Conservation (phyloP, 2,888 invertebrate genomes). For the Euphydryas editha region DNA sequence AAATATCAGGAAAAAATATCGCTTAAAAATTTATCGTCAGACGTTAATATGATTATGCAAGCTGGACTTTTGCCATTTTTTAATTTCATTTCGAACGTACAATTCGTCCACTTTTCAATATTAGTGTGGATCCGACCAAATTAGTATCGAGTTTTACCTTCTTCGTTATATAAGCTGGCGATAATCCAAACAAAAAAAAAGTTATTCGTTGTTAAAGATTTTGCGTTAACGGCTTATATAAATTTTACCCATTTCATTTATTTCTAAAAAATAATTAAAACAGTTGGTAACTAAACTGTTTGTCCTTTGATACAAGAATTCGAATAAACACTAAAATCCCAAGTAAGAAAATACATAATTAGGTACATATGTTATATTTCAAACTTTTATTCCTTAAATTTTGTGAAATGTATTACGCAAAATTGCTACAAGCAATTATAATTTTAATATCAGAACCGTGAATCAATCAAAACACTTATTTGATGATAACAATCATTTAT, state of each 20-base stretch:
- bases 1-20: not conserved
- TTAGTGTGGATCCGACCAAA: slow-evolving; percentile 32
- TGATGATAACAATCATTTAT: no score
- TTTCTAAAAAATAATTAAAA: not conserved
- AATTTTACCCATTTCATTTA: slow-evolving; percentile 2
- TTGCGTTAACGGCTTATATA: slow-evolving; percentile 12
- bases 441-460: no score
- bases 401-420: no score
- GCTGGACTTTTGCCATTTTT: slow-evolving; percentile 26
- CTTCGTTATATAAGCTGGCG: slow-evolving; percentile 41
- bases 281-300: no score
- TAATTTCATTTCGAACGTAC: slow-evolving; percentile 29
- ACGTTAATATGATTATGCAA: slow-evolving; percentile 25
- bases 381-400: no score
- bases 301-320: no score
- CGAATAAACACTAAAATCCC: no score
- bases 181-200: slow-evolving; percentile 33
- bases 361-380: no score
- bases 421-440: no score
- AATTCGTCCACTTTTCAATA: slow-evolving; percentile 35
- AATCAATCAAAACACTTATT: no score
- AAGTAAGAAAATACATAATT: no score
- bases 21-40: slow-evolving; percentile 10
- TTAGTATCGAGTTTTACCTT: slow-evolving; percentile 37
- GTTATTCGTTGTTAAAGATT: slow-evolving; percentile 25